phyloP scores from a whole-genome alignment of 2,888 invertebrate genomes.

The Polylopha cassiicola region DNA sequence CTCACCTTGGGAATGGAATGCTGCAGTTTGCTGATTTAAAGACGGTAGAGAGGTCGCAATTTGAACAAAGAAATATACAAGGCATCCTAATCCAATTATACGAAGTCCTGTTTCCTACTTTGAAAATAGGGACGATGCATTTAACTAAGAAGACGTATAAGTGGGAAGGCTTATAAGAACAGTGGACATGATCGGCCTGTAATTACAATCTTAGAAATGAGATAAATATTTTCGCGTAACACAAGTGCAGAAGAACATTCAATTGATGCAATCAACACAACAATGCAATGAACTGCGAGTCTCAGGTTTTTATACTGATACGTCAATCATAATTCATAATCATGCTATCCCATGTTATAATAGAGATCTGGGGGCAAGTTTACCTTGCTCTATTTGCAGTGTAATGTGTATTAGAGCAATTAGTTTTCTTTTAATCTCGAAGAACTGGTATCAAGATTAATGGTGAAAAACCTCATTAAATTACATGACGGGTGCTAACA shows the following conservation, averaged over 20 bases:
- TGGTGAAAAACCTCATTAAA: slow-evolving; percentile 26
- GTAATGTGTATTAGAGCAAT: neutral
- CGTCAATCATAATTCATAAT: too few relatives aligned
- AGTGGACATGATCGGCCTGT: too few relatives aligned
- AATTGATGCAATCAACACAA: too few relatives aligned
- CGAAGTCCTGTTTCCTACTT: slow-evolving; percentile 25
- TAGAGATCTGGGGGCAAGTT: too few relatives aligned
- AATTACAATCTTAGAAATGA: too few relatives aligned
- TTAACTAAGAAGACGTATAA: slow-evolving; percentile 35
- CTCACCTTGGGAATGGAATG: slow-evolving; percentile 71
- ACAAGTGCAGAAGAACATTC: too few relatives aligned
- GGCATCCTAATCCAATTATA: slow-evolving; percentile 41
- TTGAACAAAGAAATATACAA: slow-evolving; percentile 21
- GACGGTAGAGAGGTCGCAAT: slow-evolving; percentile 24
- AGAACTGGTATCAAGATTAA: slow-evolving; percentile 5
- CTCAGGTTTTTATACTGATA: too few relatives aligned
- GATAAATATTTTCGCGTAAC: too few relatives aligned
- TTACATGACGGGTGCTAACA: slow-evolving; percentile 27
- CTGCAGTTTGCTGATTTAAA: slow-evolving; percentile 44
- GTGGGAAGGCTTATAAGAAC: slow-evolving; percentile 13
- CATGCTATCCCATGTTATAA: too few relatives aligned
- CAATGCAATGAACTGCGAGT: too few relatives aligned
- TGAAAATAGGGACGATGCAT: slow-evolving; percentile 16
- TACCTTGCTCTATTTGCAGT: too few relatives aligned
- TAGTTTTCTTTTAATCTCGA: slow-evolving; percentile 6